Evolutionary conservation across 2,797 vertebrate genomes (phyloP).

Genomic region (Meda fulgida): DNA sequence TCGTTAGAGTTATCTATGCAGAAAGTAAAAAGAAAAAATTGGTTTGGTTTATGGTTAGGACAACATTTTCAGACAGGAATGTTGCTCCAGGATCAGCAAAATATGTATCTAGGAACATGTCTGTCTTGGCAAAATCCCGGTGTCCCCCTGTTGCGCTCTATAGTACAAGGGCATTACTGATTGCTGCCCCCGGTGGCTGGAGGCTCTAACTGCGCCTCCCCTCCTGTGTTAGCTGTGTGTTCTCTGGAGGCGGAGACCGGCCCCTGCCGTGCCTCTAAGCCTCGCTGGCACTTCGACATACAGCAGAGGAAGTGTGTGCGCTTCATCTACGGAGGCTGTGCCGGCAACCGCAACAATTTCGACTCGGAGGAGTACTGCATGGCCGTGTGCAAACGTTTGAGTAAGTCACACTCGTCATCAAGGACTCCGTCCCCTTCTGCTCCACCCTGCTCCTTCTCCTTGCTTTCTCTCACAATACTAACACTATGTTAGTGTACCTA

Average conservation of each 20-base stretch:
- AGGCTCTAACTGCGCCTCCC: conserved; percentile 74
- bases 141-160: conserved; percentile 18
- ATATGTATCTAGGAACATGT: too few species aligned
- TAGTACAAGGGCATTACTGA: conserved; percentile 37
- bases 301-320: conserved; percentile 90
- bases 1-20: neutral
- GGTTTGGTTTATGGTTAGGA: neutral
- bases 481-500: neutral
- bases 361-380: conserved; percentile 98
- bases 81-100: too few species aligned
- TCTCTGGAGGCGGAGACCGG: conserved; percentile 95
- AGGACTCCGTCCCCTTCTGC: conserved; percentile 3
- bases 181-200: conserved; percentile 51
- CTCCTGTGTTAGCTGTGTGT: conserved; percentile 91
- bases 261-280: conserved; percentile 93
- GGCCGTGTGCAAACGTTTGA: conserved; percentile 94
- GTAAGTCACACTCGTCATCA: conserved; percentile 81
- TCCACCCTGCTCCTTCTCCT: conserved; percentile 9
- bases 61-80: too few species aligned
- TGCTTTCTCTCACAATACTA: neutral
- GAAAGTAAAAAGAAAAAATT: neutral
- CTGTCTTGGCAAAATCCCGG: too few species aligned
- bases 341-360: conserved; percentile 99
- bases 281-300: conserved; percentile 95
- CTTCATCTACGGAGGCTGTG: conserved; percentile 98